phyloP scores from a whole-genome alignment of 2,797 vertebrate species.

The Cossypha polioptera region DNA sequence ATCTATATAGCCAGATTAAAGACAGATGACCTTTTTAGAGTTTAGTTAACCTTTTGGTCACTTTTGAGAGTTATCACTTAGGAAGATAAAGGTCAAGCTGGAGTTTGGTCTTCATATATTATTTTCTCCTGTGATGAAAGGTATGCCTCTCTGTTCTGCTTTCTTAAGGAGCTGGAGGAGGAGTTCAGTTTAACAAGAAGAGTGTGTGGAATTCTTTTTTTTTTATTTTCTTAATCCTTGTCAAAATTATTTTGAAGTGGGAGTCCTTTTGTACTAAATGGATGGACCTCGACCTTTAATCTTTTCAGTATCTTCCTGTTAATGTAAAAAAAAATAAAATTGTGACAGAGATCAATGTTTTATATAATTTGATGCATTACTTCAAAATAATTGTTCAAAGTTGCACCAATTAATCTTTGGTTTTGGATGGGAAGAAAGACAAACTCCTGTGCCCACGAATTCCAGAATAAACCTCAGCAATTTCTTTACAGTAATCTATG shows the following conservation, averaged over 20 bases:
- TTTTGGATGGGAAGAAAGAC: not conserved
- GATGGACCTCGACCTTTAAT: not conserved
- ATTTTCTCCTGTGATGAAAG: not conserved
- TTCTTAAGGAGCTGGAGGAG: not conserved
- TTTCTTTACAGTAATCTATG: not conserved
- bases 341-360: not conserved
- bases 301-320: not conserved
- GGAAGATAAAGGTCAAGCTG: constrained; percentile 78
- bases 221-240: not conserved
- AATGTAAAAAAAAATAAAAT: not conserved
- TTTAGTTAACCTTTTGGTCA: constrained; percentile 82
- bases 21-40: constrained; percentile 82
- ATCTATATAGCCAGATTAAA: constrained; percentile 75
- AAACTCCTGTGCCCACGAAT: not conserved
- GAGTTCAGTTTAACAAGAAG: not conserved
- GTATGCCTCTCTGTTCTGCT: not conserved
- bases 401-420: not conserved
- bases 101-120: constrained; percentile 61
- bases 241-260: not conserved
- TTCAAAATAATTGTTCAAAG: not conserved
- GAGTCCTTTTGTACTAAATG: not conserved
- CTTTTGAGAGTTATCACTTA: constrained; percentile 78
- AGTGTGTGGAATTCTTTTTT: not conserved
- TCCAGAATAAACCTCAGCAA: not conserved
- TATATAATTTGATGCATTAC: not conserved